Evolutionary conservation across 2,797 vertebrate genomes (phyloP).

Genomic region (Salarias fasciatus): DNA sequence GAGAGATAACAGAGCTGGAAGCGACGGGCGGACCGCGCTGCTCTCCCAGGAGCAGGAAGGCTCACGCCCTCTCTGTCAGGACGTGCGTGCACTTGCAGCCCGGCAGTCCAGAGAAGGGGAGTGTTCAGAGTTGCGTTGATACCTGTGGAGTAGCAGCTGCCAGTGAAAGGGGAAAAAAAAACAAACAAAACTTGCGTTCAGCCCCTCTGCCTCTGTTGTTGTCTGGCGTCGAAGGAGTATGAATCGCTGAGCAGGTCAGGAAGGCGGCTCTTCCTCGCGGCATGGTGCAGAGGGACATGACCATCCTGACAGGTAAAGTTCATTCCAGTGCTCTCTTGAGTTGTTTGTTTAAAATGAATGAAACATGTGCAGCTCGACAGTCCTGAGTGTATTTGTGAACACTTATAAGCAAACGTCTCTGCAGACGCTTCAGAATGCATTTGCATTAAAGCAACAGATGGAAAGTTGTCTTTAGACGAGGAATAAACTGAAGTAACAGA

Average conservation of each 20-base stretch:
- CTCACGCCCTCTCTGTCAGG: conserved; percentile 61
- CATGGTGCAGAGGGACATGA: conserved; percentile 78
- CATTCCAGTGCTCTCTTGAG: neutral
- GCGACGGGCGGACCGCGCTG: conserved; percentile 60
- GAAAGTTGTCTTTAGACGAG: too few species aligned
- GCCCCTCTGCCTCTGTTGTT: neutral
- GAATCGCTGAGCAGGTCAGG: conserved; percentile 52
- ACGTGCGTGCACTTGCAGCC: conserved; percentile 75
- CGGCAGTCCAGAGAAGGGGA: conserved; percentile 52
- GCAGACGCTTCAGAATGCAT: neutral
- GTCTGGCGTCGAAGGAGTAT: conserved; percentile 47
- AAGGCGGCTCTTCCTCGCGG: conserved; percentile 47
- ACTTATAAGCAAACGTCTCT: conserved; percentile 1
- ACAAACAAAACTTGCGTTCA: conserved; percentile 13
- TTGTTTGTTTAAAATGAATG: neutral
- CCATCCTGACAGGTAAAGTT: conserved; percentile 78
- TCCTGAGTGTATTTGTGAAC: neutral
- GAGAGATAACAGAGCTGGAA: conserved; percentile 20
- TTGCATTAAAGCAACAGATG: neutral
- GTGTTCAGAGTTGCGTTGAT: conserved; percentile 53
- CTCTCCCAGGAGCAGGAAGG: conserved; percentile 56
- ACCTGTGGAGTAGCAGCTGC: conserved; percentile 61
- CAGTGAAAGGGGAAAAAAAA: conserved; percentile 7
- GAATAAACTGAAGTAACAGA: neutral
- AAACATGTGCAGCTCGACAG: neutral